Evolutionary conservation across 2,113 vertebrate genomes (phyloP).

Genomic region (Cyanoderma ruficeps): DNA sequence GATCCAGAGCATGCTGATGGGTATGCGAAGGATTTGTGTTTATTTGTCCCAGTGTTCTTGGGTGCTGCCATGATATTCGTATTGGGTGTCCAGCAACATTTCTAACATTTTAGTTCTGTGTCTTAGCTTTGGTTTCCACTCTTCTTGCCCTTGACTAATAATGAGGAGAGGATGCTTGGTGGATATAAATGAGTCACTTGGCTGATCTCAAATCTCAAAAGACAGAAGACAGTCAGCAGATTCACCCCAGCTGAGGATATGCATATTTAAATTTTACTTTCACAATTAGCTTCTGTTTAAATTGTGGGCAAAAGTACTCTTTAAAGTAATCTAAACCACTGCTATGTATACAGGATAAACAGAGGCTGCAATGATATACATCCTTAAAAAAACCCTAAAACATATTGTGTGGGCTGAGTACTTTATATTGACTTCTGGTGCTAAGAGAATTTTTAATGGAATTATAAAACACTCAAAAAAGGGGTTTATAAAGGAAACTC

Average conservation of each 20-base stretch:
- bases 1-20: background rate
- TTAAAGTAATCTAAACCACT: background rate
- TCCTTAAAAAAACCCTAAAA: background rate
- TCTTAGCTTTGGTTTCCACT: background rate
- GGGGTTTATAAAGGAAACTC: conserved; percentile 68
- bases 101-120: background rate
- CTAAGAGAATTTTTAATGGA: conserved; percentile 56
- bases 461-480: conserved; percentile 68
- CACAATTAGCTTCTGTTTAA: background rate
- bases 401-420: conserved; percentile 60
- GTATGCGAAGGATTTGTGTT: background rate
- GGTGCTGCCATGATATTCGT: background rate
- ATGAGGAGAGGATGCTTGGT: background rate
- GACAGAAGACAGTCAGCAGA: background rate
- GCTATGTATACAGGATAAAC: background rate
- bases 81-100: background rate
- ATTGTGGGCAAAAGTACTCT: background rate
- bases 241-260: background rate
- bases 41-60: background rate
- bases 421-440: conserved; percentile 55
- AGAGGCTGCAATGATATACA: background rate
- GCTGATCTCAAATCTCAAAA: conserved; percentile 1
- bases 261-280: conserved; percentile 11
- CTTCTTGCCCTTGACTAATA: background rate
- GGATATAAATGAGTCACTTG: background rate